Percentiles rank a stretch among this genome's conserved stretches.
Conservation (phyloP, 2,113 vertebrate species). For the Oreotrochilus melanogaster region DNA sequence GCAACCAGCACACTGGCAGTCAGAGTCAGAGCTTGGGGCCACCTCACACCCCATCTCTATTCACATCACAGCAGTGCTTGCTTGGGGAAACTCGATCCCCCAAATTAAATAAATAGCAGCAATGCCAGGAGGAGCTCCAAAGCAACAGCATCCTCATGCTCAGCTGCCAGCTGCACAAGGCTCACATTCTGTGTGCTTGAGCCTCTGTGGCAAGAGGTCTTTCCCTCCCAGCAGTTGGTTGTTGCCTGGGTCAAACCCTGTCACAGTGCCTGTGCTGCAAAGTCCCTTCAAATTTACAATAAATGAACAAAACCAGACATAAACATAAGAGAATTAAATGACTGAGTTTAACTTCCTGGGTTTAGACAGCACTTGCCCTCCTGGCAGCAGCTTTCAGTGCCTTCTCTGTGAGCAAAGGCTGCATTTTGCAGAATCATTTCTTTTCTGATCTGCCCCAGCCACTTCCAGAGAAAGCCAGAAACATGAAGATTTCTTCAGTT, state of each 20-base stretch:
- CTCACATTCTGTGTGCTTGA: not conserved
- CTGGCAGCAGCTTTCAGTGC: not conserved
- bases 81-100: not conserved
- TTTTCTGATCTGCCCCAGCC: not conserved
- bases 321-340: conserved; percentile 52
- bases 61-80: fast-evolving
- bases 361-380: conserved; percentile 1
- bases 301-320: conserved; percentile 62
- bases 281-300: conserved; percentile 20
- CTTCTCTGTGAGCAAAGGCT: not conserved
- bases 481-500: not conserved
- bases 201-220: conserved; percentile 16
- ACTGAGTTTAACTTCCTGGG: conserved; percentile 21
- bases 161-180: not conserved
- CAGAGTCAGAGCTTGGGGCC: not conserved
- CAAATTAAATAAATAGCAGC: not conserved
- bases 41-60: not conserved
- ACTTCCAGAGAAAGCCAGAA: not conserved
- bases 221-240: conserved; percentile 58
- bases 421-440: not conserved
- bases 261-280: conserved; percentile 13
- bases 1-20: fast-evolving
- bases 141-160: not conserved
- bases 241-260: not conserved
- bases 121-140: not conserved